Evolutionary conservation across 2,113 vertebrate genomes (phyloP).

Genomic region (Muscicapa adusta): DNA sequence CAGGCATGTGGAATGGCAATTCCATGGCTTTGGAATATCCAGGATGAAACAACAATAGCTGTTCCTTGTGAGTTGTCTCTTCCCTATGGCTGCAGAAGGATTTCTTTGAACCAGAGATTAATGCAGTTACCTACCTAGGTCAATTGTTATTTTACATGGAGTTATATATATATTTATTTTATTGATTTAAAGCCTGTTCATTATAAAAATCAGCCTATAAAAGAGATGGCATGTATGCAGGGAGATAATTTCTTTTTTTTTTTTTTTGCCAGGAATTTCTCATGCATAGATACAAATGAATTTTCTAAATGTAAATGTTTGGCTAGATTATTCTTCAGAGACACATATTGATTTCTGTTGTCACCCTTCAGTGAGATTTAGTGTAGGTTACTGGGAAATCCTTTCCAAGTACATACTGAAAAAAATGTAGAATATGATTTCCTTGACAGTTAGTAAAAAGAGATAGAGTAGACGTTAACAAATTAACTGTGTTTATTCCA

Average conservation of each 20-base stretch:
- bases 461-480: neutral
- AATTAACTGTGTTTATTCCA: conserved; percentile 38
- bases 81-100: neutral
- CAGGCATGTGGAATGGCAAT: conserved; percentile 47
- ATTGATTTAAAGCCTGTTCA: neutral
- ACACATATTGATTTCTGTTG: conserved; percentile 52
- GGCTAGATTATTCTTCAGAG: conserved; percentile 56
- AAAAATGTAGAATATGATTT: conserved; percentile 29
- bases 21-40: conserved; percentile 31
- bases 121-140: neutral
- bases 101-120: neutral
- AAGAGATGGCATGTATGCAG: neutral
- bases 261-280: neutral
- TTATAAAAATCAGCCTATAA: neutral
- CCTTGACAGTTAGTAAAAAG: conserved; percentile 31
- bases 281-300: conserved; percentile 53
- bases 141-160: neutral
- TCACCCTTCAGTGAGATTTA: conserved; percentile 57
- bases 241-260: neutral
- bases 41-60: neutral
- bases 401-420: conserved; percentile 27
- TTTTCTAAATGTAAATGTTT: conserved; percentile 56
- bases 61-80: neutral
- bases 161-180: neutral
- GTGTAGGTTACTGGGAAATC: conserved; percentile 46